Evolutionary conservation across 2,113 vertebrate species (phyloP).

Genomic region (Pitta sordida): DNA sequence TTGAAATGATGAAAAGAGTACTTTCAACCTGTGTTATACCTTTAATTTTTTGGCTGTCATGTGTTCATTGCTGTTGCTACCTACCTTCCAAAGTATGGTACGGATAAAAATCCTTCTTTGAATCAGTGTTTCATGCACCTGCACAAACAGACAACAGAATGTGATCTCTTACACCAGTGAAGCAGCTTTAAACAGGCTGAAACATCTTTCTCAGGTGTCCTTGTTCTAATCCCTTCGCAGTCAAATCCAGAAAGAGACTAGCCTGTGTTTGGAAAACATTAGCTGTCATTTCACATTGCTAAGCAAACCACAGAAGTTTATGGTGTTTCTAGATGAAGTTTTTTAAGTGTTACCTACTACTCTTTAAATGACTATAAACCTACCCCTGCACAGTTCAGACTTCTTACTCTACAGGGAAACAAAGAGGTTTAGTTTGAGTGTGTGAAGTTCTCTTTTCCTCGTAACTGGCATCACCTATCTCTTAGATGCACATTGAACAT

Average conservation of each 20-base stretch:
- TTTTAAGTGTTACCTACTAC: not conserved
- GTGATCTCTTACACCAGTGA: not conserved
- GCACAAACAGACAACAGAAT: not conserved
- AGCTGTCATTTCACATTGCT: not conserved
- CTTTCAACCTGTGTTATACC: not conserved
- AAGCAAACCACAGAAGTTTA: not conserved
- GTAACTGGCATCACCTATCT: constrained; percentile 29
- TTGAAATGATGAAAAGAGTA: not conserved
- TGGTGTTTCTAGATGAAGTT: not conserved
- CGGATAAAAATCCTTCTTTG: not conserved
- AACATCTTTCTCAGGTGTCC: not conserved
- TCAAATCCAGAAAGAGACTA: not conserved
- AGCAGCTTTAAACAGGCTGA: not conserved
- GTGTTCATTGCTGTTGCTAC: not conserved
- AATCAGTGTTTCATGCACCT: not conserved
- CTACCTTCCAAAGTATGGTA: not conserved
- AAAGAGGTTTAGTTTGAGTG: not conserved
- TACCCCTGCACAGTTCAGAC: not conserved
- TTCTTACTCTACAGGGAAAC: not conserved
- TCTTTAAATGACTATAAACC: not conserved
- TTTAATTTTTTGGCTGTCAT: not conserved
- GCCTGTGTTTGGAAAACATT: not conserved
- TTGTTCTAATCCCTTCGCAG: not conserved
- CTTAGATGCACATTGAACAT: not conserved
- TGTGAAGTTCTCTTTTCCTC: not conserved